Percentiles rank a stretch among this genome's conserved stretches.
phyloP scores from a whole-genome alignment of 2,113 vertebrate genomes.

The Ahaetulla prasina region DNA sequence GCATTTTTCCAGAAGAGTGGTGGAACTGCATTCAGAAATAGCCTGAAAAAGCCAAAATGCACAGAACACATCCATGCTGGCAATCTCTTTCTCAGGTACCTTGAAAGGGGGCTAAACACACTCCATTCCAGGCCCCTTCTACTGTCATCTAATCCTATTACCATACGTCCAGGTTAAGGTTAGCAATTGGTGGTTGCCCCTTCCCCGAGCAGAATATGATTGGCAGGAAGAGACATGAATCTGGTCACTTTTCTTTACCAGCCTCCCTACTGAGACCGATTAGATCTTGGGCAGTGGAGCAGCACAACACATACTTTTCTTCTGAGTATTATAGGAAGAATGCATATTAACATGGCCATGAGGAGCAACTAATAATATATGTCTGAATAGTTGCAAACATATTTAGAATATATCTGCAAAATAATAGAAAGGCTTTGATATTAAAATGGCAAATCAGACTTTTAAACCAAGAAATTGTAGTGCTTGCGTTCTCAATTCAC shows the following conservation, averaged over 20 bases:
- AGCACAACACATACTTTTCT: not conserved
- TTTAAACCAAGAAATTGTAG: not conserved
- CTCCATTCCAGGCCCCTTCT: not conserved
- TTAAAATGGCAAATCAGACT: not conserved
- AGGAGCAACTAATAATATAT: not conserved
- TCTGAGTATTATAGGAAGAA: not conserved
- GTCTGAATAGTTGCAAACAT: not conserved
- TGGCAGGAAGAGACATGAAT: not conserved
- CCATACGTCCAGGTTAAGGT: not conserved
- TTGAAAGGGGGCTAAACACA: not conserved
- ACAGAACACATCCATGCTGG: not conserved
- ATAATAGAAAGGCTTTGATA: not conserved
- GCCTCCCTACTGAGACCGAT: not conserved
- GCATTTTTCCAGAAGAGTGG: not conserved
- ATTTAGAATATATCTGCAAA: not conserved
- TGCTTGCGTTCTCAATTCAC: not conserved
- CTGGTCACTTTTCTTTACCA: not conserved
- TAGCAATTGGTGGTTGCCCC: not conserved
- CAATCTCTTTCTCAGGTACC: not conserved
- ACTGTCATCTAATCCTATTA: not conserved
- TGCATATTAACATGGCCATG: not conserved
- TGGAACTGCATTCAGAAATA: not conserved
- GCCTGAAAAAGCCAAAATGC: not conserved
- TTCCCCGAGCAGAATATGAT: not conserved
- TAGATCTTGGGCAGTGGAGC: not conserved